Evolutionary conservation across 37 sponge, comb jelly and placozoan genomes (phyloP).

Genomic region (Hexactinellida sp.): DNA sequence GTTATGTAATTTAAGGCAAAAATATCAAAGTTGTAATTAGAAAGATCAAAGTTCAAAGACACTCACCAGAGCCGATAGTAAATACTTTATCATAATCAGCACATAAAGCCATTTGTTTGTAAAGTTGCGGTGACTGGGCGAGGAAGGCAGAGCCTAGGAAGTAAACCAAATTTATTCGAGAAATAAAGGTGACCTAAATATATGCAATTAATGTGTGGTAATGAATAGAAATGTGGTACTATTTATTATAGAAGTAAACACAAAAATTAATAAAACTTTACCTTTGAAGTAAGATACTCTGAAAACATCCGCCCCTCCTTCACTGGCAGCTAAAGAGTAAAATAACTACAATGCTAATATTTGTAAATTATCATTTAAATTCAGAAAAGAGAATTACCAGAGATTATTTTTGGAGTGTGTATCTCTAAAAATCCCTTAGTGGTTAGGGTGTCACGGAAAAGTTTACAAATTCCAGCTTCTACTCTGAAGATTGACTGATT

Average conservation of each 20-base stretch:
- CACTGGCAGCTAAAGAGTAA: slow-evolving; percentile 82
- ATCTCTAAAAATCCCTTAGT: slow-evolving; percentile 80
- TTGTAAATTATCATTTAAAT: not conserved
- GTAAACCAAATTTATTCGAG: not conserved
- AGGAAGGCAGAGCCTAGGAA: slow-evolving; percentile 74
- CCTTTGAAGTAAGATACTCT: slow-evolving; percentile 87
- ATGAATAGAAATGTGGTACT: not conserved
- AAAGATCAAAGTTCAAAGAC: no score
- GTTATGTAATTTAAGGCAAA: no score
- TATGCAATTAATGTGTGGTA: not conserved
- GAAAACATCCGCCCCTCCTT: slow-evolving; percentile 99
- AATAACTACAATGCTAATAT: not conserved
- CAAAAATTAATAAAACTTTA: slow-evolving; percentile 6
- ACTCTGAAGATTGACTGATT: slow-evolving; percentile 93
- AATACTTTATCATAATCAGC: slow-evolving; percentile 92
- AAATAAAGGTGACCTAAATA: not conserved
- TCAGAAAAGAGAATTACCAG: slow-evolving; percentile 39
- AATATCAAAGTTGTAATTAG: no score
- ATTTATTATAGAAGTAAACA: not conserved
- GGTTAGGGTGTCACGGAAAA: slow-evolving; percentile 80
- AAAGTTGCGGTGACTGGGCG: slow-evolving; percentile 97
- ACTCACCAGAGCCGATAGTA: slow-evolving; percentile 77
- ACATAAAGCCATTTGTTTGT: slow-evolving; percentile 96
- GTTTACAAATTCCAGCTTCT: slow-evolving; percentile 75
- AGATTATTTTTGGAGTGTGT: slow-evolving; percentile 95